Base-by-base conservation (phyloP, 2,797 vertebrate species). In the Pseudotriccus pelzelni region DNA sequence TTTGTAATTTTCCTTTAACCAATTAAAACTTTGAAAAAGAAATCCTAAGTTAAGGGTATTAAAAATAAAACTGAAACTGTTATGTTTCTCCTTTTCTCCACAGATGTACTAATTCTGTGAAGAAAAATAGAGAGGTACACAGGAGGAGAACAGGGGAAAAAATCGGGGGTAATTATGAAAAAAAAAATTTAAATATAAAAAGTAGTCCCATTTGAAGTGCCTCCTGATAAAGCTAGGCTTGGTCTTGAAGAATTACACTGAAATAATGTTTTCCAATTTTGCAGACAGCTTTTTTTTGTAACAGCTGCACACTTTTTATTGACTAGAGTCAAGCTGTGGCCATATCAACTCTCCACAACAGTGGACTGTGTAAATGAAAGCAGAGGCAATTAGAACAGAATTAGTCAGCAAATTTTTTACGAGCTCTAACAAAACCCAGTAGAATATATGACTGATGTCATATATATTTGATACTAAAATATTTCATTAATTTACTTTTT, bases 41-140 rank as follows among this genome's bases (percentile, higher is more conserved):
- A 66, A 36, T 32, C 8, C 5, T 21, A 53, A 34, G 2, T 10
- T 23, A 46, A 37, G 7, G 24, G 6, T 37, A 44, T 53, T 36
- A 68, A 75, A 84, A 74, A 30, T 10, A 14, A 27, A 39, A 2
- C 10, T 27, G n/a, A 14, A 58, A 22, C 2, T n/a, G 1, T 62
- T 62, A 21, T 0, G 0, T 18, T 83, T 62, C 21, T 49, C 1
- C 1, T 32, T 69, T 58, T 46, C 5, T 9, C 2, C 6, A n/a
- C 6, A 70, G 11, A 25, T 9, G 1, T 25, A 62, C 1, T 23
- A 44, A 34, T 53, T 49, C 21, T 56, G 10, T 25, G 12, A 87
- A 87, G 23, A 37, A 46, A 90, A 92, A 52, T 15, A 66, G 0
- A 2, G 3, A 55, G 5, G 1, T 5, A 5, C 12, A 2, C 2